Conservation (phyloP, 37 sponge, comb jelly and placozoan genomes). For the Amphimedon queenslandica region DNA sequence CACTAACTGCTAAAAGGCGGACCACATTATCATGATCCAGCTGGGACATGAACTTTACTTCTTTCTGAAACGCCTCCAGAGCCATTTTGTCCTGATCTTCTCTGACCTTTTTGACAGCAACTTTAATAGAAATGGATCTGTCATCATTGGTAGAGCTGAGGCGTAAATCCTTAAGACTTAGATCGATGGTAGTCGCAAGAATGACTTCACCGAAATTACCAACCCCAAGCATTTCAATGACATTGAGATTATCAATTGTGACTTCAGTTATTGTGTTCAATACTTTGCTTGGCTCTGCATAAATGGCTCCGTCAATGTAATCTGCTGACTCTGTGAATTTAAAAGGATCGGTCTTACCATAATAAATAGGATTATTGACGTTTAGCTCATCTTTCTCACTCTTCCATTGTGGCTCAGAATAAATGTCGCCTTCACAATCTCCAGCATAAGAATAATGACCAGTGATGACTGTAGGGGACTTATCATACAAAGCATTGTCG, state of each 20-base stretch:
- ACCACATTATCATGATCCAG: constrained; percentile 52
- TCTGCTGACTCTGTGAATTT: background rate
- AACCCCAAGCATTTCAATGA: constrained; percentile 24
- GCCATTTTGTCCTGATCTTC: constrained; percentile 23
- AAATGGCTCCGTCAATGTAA: constrained; percentile 23
- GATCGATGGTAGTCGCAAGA: constrained; percentile 34
- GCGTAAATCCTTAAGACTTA: constrained; percentile 43
- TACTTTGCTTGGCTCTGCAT: constrained; percentile 36
- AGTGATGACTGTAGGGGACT: background rate
- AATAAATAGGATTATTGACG: background rate
- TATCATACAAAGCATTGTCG: background rate
- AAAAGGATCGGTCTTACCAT: constrained; percentile 9
- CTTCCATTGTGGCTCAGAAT: background rate
- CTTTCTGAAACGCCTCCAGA: constrained; percentile 43
- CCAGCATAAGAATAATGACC: background rate
- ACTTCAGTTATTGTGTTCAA: background rate
- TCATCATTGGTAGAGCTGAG: constrained; percentile 19
- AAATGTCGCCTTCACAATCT: background rate
- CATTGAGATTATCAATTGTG: constrained; percentile 7
- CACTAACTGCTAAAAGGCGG: constrained; percentile 39
- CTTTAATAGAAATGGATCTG: constrained; percentile 25
- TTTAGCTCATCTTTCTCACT: background rate
- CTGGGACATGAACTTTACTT: constrained; percentile 60
- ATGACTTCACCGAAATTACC: constrained; percentile 62
- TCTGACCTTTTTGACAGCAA: constrained; percentile 64